Percentiles rank a stretch among this genome's conserved stretches.
Conservation (phyloP, 2,113 vertebrate genomes). For the Catharus bicknelli region DNA sequence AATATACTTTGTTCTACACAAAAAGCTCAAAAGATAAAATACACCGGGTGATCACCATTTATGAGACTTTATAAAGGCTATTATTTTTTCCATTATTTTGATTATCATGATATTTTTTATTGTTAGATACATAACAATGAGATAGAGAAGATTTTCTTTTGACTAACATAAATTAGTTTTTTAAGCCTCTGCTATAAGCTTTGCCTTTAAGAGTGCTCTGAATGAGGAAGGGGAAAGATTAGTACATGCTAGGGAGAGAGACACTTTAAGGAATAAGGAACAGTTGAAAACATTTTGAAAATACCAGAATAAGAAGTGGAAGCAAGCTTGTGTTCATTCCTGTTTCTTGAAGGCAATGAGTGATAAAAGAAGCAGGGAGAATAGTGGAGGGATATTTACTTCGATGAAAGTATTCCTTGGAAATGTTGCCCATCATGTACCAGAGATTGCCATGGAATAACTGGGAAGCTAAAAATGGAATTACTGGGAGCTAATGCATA, state of each 20-base stretch:
- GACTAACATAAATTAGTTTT: neutral
- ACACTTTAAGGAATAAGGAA: neutral
- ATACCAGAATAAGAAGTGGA: neutral
- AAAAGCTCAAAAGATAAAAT: neutral
- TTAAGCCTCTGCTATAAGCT: neutral
- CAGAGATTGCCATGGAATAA: neutral
- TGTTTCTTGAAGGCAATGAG: neutral
- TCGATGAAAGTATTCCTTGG: neutral
- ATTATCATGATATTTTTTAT: neutral
- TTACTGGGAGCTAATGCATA: neutral
- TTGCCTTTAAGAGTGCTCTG: neutral
- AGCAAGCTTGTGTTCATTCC: neutral
- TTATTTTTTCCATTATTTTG: neutral
- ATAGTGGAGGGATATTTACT: neutral
- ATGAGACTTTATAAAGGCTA: neutral
- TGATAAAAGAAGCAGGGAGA: neutral
- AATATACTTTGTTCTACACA: neutral
- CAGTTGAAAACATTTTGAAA: neutral
- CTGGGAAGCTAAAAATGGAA: neutral
- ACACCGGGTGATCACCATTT: neutral
- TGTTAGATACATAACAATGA: fast-evolving
- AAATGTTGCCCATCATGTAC: fast-evolving
- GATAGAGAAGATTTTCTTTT: neutral
- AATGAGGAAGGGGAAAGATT: neutral
- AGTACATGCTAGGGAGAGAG: neutral